Base-by-base conservation (phyloP, 2,888 invertebrate genomes). In the Galerucella calmariensis region DNA sequence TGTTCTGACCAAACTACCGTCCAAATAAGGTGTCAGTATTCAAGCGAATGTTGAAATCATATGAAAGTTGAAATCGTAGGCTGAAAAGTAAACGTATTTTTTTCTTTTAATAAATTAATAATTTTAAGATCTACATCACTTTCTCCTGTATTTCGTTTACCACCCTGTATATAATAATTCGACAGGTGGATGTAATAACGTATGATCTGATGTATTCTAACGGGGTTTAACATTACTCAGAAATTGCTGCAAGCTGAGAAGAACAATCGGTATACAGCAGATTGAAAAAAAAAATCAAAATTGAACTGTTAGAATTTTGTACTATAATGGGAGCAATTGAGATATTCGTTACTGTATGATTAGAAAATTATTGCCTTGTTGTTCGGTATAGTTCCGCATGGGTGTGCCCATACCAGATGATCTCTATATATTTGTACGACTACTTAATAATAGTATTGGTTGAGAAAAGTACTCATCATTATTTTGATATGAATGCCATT, bases 151-250 rank as follows among this genome's bases (percentile, higher is more conserved):
- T 46, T 46, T 46, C 12, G 46, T 12, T 2, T 0, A 53, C 0
- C 16, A 20, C 53, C 67, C 27, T 67, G 67, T 67, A 67, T 67
- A 9, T 10, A 1, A 56, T 20, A 56, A 56, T 56, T 20, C 11
- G 9, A 16, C 56, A 2, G 56, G 56, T 56, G 56, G 53, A 53
- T n/a, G n/a, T 35, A 8, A 11, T 9, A 51, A 67, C 6, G 51
- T 65, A 53, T 71, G 71, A 65, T 65, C 53, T 44, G 63, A 65
- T 56, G 65, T 53, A 71, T 53, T 71, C 65, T 71, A 71, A 71
- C 71, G 71, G 71, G 41, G 20, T 20, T 41, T 10, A 53, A 41
- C 71, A 71, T 71, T 63, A 70, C 51, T 63, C 70, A 63, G 63
- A 8, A 16, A 24, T 16, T n/a, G 71, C 71, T 71, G 35, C 44